Conservation (phyloP, 2,888 invertebrate species). For the Bembecia ichneumoniformis region DNA sequence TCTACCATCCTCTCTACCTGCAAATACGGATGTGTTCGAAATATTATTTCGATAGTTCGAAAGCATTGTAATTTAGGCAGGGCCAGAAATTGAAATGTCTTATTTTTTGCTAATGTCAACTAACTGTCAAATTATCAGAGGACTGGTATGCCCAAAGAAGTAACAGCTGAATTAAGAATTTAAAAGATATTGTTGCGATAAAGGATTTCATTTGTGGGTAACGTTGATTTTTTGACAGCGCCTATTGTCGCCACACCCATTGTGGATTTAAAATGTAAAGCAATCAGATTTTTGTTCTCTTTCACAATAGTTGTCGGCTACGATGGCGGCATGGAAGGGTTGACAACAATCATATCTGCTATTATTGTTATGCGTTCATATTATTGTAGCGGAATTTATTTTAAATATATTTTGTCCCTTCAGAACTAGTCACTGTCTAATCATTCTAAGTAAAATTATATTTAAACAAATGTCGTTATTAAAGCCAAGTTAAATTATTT, state of each 20-base stretch:
- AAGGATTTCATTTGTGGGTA: slow-evolving; percentile 41
- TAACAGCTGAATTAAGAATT: slow-evolving; percentile 48
- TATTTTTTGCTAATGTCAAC: slow-evolving; percentile 46
- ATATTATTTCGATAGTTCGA: neutral
- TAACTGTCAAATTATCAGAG: slow-evolving; percentile 59
- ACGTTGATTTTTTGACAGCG: slow-evolving; percentile 52
- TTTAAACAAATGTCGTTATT: no score
- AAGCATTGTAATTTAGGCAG: neutral
- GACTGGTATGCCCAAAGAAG: slow-evolving; percentile 41
- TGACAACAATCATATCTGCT: slow-evolving; percentile 13
- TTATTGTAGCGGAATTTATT: neutral
- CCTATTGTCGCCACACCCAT: slow-evolving; percentile 32
- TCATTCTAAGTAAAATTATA: no score
- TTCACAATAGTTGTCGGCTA: slow-evolving; percentile 21
- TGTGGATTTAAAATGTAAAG: slow-evolving; percentile 36
- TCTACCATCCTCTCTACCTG: neutral
- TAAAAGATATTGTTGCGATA: slow-evolving; percentile 18
- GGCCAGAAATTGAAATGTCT: neutral
- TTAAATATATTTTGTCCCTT: neutral
- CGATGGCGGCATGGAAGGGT: slow-evolving; percentile 22
- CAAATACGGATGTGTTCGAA: neutral
- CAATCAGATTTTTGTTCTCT: slow-evolving; percentile 22
- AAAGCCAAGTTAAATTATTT: no score
- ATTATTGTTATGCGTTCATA: neutral
- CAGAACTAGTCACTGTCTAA: no score